Evolutionary conservation across 92 coral and sea anemone genomes (phyloP).

Genomic region (Epizoanthus fatuus): DNA sequence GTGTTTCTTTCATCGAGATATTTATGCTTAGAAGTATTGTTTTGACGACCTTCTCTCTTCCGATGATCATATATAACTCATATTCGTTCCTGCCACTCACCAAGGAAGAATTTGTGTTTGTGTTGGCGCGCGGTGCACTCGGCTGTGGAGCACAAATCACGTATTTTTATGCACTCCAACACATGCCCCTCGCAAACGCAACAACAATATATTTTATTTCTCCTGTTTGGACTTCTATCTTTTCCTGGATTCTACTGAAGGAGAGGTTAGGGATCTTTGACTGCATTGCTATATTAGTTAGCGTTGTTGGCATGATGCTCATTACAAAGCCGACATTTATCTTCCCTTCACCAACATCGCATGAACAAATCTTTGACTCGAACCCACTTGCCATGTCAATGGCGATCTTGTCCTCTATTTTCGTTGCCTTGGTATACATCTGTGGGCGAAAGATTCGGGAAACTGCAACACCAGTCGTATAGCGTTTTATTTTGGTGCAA

Average conservation of each 20-base stretch:
- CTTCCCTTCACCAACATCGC: slow-evolving; percentile 12
- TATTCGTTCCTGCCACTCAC: slow-evolving; percentile 32
- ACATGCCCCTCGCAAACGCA: slow-evolving; percentile 85
- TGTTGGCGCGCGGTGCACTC: slow-evolving; percentile 52
- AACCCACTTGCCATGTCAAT: no score
- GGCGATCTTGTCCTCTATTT: no score
- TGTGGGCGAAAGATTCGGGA: no score
- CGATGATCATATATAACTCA: slow-evolving; percentile 36
- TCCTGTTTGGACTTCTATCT: no score
- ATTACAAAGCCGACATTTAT: slow-evolving; percentile 64
- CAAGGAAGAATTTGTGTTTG: slow-evolving; percentile 23
- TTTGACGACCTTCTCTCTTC: slow-evolving; percentile 37
- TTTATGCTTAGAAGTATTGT: slow-evolving; percentile 22
- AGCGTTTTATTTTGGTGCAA: no score
- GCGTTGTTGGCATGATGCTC: slow-evolving; percentile 65
- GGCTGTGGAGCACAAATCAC: slow-evolving; percentile 55
- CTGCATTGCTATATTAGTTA: slow-evolving; percentile 41
- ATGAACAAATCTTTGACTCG: no score
- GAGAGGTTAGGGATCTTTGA: slow-evolving; percentile 48
- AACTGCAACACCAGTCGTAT: no score
- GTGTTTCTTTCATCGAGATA: slow-evolving; percentile 57
- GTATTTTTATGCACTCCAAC: slow-evolving; percentile 61
- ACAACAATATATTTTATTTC: slow-evolving; percentile 65
- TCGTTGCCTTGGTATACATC: no score
- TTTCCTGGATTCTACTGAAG: no score